A percentile compares a stretch with the other conserved stretches of the same genome.
These are phyloP conservation scores for Microplitis deprimator DNA, from an alignment of 2,888 invertebrate species.

Conservation along the genomic window DNA sequence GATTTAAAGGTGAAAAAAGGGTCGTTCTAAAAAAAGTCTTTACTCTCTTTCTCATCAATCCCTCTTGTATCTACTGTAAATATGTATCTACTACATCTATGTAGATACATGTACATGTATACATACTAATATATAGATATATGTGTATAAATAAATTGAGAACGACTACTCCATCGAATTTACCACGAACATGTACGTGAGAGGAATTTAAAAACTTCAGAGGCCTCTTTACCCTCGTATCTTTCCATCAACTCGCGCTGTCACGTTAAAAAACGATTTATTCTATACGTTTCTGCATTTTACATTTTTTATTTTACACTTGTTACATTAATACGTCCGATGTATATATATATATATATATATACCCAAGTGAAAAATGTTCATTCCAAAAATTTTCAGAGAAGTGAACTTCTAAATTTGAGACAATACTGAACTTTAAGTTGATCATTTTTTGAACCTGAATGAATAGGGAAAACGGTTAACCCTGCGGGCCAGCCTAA, in stretches of 20 bases:
- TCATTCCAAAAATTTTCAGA: too few species aligned
- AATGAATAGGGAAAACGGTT: too few species aligned
- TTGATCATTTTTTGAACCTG: too few species aligned
- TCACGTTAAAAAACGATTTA: slow-evolving; percentile 54
- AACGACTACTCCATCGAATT: slow-evolving; percentile 53
- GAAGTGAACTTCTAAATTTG: too few species aligned
- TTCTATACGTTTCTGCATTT: slow-evolving; percentile 46
- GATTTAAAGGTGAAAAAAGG: slow-evolving; percentile 45
- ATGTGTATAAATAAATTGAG: slow-evolving; percentile 21
- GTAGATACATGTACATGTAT: slow-evolving; percentile 11
- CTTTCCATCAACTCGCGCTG: slow-evolving; percentile 38
- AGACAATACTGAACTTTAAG: too few species aligned
- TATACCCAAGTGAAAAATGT: too few species aligned
- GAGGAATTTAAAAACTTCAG: slow-evolving; percentile 43
- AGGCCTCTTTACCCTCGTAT: slow-evolving; percentile 16
- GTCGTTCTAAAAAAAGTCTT: slow-evolving; percentile 41
- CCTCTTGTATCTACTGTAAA: slow-evolving; percentile 5
- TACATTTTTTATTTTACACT: slow-evolving; percentile 35
- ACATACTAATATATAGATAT: slow-evolving; percentile 6
- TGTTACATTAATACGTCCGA: slow-evolving; percentile 16
- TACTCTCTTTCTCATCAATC: slow-evolving; percentile 30
- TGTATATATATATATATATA: background rate
- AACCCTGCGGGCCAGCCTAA: too few species aligned
- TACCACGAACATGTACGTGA: slow-evolving; percentile 52
- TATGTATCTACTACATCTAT: background rate